Evolutionary conservation across 1,140 invertebrate genomes (phyloP).

Genomic region (Phymastichus coffea): DNA sequence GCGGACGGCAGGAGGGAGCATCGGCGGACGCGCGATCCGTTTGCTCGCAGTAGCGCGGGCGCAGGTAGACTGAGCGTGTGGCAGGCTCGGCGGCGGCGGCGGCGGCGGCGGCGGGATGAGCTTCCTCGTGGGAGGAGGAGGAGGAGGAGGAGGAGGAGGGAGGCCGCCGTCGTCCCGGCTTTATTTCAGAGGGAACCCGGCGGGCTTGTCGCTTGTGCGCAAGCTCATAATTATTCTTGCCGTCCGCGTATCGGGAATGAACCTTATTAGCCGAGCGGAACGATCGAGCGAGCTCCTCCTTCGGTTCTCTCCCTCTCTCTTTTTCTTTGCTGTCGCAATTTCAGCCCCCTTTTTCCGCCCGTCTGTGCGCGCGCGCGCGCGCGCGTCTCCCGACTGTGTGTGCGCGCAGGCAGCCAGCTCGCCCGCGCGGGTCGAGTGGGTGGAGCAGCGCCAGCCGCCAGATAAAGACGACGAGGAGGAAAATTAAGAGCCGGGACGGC

Average conservation of each 20-base stretch:
- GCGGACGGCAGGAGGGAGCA: too few relatives aligned
- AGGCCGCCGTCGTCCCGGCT: background rate
- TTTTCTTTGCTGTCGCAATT: too few relatives aligned
- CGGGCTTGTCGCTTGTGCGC: constrained; percentile 44
- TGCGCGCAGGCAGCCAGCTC: too few relatives aligned
- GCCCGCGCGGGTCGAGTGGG: too few relatives aligned
- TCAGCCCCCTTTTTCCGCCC: too few relatives aligned
- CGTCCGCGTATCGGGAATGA: constrained; percentile 41
- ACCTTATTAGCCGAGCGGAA: constrained; percentile 35
- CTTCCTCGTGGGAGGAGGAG: background rate
- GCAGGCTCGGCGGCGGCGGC: too few relatives aligned
- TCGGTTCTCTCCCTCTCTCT: constrained; percentile 9
- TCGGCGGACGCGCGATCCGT: too few relatives aligned
- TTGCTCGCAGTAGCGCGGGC: too few relatives aligned
- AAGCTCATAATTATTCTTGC: constrained; percentile 55
- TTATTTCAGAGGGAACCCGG: constrained; percentile 22
- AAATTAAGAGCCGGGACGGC: too few relatives aligned
- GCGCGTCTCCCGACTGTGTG: background rate
- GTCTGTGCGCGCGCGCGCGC: too few relatives aligned
- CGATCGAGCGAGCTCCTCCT: constrained; percentile 25
- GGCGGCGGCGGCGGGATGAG: background rate
- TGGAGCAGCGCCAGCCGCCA: too few relatives aligned
- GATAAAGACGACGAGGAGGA: too few relatives aligned
- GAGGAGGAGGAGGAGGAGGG: background rate
- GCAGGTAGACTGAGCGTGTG: background rate